These are phyloP conservation scores for Cariama cristata DNA, from an alignment of 2,113 vertebrate genomes.

Conservation along the genomic window DNA sequence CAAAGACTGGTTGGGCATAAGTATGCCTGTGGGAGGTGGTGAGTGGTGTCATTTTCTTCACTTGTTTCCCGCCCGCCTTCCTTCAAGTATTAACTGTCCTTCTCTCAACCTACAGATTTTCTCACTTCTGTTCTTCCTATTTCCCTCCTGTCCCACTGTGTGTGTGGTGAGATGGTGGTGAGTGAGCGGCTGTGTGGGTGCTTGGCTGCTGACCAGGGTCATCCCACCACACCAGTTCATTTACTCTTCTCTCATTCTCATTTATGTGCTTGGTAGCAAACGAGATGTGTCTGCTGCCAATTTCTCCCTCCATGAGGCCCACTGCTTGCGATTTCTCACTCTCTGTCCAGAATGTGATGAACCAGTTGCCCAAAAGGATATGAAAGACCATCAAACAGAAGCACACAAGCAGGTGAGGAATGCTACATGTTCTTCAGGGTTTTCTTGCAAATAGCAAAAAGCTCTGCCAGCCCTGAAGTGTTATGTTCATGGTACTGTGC, in stretches of 20 bases:
- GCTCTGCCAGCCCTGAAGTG: background rate
- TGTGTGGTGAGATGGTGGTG: background rate
- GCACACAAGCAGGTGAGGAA: slow-evolving; percentile 77
- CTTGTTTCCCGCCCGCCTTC: background rate
- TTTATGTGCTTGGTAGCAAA: slow-evolving; percentile 65
- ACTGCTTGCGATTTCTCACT: slow-evolving; percentile 81
- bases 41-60: background rate
- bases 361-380: slow-evolving; percentile 52
- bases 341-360: slow-evolving; percentile 79
- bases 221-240: background rate
- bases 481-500: background rate
- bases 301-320: slow-evolving; percentile 79
- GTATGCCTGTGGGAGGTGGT: background rate
- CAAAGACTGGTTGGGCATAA: background rate
- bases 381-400: slow-evolving; percentile 70
- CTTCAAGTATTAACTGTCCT: background rate
- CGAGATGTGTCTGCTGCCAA: slow-evolving; percentile 76
- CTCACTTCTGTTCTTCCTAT: background rate
- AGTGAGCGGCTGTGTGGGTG: background rate
- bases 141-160: background rate
- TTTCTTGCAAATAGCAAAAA: background rate
- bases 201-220: background rate
- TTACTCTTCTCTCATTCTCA: background rate
- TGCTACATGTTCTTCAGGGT: background rate
- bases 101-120: background rate